phyloP scores from a whole-genome alignment of 1,140 invertebrate genomes.

The Tetramorium simillimum region DNA sequence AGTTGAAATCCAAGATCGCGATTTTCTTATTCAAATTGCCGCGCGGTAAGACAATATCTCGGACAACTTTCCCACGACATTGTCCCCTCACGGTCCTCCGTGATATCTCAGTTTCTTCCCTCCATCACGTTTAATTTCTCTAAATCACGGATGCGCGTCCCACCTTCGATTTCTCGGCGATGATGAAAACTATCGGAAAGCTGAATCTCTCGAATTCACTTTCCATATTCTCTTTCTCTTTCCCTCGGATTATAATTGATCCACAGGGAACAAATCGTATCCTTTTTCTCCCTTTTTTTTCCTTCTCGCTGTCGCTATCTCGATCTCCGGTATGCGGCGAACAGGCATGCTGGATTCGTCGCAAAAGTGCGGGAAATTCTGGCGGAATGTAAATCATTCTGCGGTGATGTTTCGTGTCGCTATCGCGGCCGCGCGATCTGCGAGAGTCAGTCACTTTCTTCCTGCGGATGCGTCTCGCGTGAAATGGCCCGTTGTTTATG shows the following conservation, averaged over 20 bases:
- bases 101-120: background rate
- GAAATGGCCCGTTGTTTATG: conserved; percentile 50
- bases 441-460: conserved; percentile 60
- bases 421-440: conserved; percentile 42
- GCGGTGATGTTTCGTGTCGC: conserved; percentile 40
- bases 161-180: conserved; percentile 31
- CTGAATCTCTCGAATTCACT: conserved; percentile 12
- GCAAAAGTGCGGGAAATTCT: conserved; percentile 5
- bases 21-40: conserved; percentile 9
- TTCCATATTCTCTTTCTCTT: background rate
- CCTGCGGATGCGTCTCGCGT: conserved; percentile 57
- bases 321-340: background rate
- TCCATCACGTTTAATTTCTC: conserved; percentile 4
- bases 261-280: background rate
- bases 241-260: background rate
- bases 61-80: conserved; percentile 26
- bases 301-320: background rate
- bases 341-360: background rate
- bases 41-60: conserved; percentile 23
- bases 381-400: conserved; percentile 30
- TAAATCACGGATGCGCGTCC: conserved; percentile 22
- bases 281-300: background rate
- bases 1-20: background rate
- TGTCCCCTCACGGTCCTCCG: background rate
- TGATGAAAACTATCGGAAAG: conserved; percentile 35